These are phyloP conservation scores for Cyclina sinensis DNA, from an alignment of 1,140 invertebrate genomes.

Conservation along the genomic window DNA sequence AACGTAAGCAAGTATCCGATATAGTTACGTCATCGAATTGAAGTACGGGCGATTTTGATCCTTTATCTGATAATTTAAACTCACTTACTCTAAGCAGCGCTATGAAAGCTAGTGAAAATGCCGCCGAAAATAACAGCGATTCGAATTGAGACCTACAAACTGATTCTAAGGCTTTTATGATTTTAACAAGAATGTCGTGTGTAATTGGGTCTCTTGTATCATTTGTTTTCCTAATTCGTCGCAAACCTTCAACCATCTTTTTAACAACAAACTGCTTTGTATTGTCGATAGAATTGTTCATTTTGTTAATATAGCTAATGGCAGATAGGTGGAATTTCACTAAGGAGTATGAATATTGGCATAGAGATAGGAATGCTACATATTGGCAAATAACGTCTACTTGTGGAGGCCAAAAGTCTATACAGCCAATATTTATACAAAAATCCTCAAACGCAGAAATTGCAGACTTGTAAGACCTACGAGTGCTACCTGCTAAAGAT, in stretches of 20 bases:
- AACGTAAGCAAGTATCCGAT: background rate
- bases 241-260: conserved; percentile 44
- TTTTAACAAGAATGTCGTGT: background rate
- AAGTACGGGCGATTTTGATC: background rate
- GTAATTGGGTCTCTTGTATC: conserved; percentile 18
- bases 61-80: background rate
- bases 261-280: conserved; percentile 47
- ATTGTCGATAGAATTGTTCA: background rate
- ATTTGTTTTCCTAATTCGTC: background rate
- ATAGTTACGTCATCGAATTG: background rate
- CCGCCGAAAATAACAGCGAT: background rate
- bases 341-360: background rate
- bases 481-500: conserved; percentile 17
- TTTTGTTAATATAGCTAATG: conserved; percentile 30
- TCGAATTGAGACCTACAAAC: conserved; percentile 5
- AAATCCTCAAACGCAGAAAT: background rate
- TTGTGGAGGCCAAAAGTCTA: conserved; percentile 36
- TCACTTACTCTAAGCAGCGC: background rate
- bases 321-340: conserved; percentile 33
- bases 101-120: conserved; percentile 1
- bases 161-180: background rate
- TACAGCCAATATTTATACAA: background rate
- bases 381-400: conserved; percentile 14
- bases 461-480: background rate
- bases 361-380: conserved; percentile 36